phyloP scores from a whole-genome alignment of 2,797 vertebrate genomes.

The Eulemur rubriventer region DNA sequence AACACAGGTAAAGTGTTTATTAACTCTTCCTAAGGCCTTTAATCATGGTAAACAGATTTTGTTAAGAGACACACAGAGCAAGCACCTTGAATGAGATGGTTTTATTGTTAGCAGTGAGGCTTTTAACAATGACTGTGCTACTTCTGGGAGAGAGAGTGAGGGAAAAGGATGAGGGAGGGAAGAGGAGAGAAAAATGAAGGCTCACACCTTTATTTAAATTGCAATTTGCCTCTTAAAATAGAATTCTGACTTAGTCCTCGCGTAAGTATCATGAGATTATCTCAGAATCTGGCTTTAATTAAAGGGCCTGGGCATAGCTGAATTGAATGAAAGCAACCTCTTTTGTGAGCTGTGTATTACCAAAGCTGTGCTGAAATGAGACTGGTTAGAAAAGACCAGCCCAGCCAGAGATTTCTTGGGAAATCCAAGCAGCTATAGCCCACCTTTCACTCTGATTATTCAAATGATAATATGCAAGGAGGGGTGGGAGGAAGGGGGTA shows the following conservation, averaged over 20 bases:
- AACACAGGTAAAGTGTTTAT: slow-evolving; percentile 70
- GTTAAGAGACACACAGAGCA: slow-evolving; percentile 74
- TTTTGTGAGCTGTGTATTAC: slow-evolving; percentile 57
- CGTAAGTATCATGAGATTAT: slow-evolving; percentile 56
- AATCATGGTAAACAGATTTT: slow-evolving; percentile 74
- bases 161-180: neutral
- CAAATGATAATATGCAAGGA: slow-evolving; percentile 41
- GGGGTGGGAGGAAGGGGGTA: neutral
- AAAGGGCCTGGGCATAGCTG: slow-evolving; percentile 29
- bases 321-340: slow-evolving; percentile 9
- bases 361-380: neutral
- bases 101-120: slow-evolving; percentile 74
- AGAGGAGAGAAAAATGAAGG: neutral
- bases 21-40: slow-evolving; percentile 76
- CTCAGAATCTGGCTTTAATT: slow-evolving; percentile 74
- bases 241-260: slow-evolving; percentile 42
- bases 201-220: slow-evolving; percentile 80
- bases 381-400: neutral
- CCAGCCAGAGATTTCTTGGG: neutral
- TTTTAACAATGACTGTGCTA: slow-evolving; percentile 64
- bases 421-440: neutral
- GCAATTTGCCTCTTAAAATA: slow-evolving; percentile 78
- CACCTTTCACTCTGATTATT: slow-evolving; percentile 46
- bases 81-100: slow-evolving; percentile 65
- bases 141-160: slow-evolving; percentile 69